These are phyloP conservation scores for Oryctes rhinoceros DNA, from an alignment of 1,140 invertebrate species.

Conservation along the genomic window DNA sequence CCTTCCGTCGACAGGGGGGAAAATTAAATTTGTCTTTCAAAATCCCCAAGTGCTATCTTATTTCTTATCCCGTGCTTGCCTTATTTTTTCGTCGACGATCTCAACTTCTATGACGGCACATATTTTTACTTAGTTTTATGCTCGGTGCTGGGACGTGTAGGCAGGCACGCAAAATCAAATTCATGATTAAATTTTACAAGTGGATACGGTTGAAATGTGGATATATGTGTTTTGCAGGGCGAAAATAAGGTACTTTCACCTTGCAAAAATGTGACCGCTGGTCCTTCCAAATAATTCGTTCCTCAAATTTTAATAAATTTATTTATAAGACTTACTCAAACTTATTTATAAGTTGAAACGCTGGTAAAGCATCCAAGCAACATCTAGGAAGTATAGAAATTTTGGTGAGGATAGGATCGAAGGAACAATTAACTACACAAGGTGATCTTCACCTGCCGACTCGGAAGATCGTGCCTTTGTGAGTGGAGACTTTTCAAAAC, in stretches of 20 bases:
- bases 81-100: background rate
- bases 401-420: too few species aligned
- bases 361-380: background rate
- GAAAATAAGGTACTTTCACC: background rate
- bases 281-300: too few species aligned
- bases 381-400: too few species aligned
- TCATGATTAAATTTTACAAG: background rate
- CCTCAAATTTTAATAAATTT: too few species aligned
- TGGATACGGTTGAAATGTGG: background rate
- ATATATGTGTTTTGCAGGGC: background rate
- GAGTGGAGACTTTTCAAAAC: too few species aligned
- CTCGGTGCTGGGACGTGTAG: background rate
- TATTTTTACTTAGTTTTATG: background rate
- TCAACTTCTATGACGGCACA: background rate
- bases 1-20: conserved; percentile 18
- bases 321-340: too few species aligned
- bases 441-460: too few species aligned
- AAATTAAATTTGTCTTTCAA: conserved; percentile 30
- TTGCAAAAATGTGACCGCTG: too few species aligned
- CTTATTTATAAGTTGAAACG: too few species aligned
- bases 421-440: too few species aligned
- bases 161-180: background rate
- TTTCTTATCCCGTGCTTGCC: background rate
- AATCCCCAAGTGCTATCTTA: background rate
- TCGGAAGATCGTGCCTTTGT: too few species aligned